phyloP scores from a whole-genome alignment of 2,113 vertebrate genomes.

The Caracal caracal region DNA sequence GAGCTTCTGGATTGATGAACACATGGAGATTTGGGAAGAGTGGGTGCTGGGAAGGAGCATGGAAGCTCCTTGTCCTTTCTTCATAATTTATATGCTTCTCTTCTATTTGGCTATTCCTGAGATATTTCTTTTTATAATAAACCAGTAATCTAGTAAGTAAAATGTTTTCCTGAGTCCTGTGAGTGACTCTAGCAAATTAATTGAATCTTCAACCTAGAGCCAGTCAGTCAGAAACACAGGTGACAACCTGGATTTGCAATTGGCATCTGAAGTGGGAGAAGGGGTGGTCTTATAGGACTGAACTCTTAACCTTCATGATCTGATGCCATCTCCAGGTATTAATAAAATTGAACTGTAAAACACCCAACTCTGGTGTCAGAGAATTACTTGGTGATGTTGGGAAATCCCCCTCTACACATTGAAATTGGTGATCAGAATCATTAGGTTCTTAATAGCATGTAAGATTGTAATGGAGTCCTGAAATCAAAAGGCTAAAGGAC shows the following conservation, averaged over 20 bases:
- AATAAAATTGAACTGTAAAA: background rate
- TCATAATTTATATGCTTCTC: background rate
- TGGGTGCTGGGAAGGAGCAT: background rate
- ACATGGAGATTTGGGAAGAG: background rate
- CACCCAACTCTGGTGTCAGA: background rate
- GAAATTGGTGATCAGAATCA: background rate
- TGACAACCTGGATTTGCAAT: background rate
- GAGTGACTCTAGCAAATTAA: background rate
- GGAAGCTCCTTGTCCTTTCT: background rate
- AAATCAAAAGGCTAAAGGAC: background rate
- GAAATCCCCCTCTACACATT: background rate
- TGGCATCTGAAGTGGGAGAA: background rate
- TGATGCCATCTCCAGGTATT: background rate
- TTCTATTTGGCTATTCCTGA: background rate
- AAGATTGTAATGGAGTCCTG: background rate
- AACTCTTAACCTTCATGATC: background rate
- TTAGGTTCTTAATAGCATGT: background rate
- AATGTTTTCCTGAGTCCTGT: background rate
- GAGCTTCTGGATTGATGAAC: background rate
- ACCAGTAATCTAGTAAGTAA: background rate
- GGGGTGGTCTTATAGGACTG: background rate
- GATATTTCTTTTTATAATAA: background rate
- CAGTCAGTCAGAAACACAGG: background rate
- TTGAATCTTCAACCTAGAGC: background rate
- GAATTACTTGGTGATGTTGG: background rate